These are phyloP conservation scores for Okamejei kenojei DNA, from an alignment of 2,797 vertebrate species.

Conservation along the genomic window DNA sequence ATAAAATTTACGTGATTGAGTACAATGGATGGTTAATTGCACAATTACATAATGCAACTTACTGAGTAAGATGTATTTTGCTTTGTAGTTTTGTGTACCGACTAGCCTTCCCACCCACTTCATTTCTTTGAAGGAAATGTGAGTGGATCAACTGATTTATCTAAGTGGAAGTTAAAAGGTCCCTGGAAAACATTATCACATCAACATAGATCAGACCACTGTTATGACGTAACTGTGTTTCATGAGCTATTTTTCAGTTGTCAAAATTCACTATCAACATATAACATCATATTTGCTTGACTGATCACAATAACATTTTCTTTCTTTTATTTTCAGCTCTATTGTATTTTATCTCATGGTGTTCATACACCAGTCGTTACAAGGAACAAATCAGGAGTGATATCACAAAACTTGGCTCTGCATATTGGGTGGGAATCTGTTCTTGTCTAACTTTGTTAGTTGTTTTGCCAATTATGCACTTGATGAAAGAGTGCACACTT, in stretches of 20 bases:
- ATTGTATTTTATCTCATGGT: conserved; percentile 67
- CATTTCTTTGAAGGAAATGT: neutral
- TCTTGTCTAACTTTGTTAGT: conserved; percentile 57
- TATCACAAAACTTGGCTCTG: conserved; percentile 54
- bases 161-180: neutral
- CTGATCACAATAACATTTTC: neutral
- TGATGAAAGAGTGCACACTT: conserved; percentile 48
- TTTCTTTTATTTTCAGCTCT: conserved; percentile 54
- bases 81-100: neutral
- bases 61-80: neutral
- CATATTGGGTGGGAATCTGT: conserved; percentile 58
- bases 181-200: neutral
- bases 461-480: conserved; percentile 47
- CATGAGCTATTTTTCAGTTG: neutral
- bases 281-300: neutral
- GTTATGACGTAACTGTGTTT: neutral
- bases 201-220: neutral
- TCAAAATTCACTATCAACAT: neutral
- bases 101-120: too few species aligned
- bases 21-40: neutral
- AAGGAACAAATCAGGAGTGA: conserved; percentile 52
- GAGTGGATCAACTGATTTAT: neutral
- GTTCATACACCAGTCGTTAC: conserved; percentile 62
- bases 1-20: neutral
- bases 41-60: neutral